phyloP scores from a whole-genome alignment of 2,888 invertebrate genomes.

The Neoascia interrupta region DNA sequence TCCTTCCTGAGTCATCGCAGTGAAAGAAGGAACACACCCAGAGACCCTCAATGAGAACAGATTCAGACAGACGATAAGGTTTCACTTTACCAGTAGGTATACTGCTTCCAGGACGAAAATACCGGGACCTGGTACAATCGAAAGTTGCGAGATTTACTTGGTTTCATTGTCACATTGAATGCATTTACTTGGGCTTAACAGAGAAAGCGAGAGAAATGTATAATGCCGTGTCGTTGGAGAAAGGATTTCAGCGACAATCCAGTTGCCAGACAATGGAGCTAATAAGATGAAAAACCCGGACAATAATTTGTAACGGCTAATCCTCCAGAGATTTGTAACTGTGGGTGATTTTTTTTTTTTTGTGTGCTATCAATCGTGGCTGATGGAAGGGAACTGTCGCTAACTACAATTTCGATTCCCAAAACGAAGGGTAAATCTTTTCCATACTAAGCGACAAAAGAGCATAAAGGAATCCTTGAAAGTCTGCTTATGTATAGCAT shows the following conservation, averaged over 20 bases:
- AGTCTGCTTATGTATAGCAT: too few relatives aligned
- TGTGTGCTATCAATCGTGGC: too few relatives aligned
- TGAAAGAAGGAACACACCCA: conserved; percentile 43
- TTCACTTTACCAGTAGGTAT: too few relatives aligned
- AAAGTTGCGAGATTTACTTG: conserved; percentile 54
- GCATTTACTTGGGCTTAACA: conserved; percentile 37
- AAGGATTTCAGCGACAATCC: conserved; percentile 54
- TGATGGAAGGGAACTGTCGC: too few relatives aligned
- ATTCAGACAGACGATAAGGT: conserved; percentile 59
- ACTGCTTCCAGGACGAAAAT: conserved; percentile 31
- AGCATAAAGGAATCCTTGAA: too few relatives aligned
- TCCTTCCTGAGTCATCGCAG: not conserved
- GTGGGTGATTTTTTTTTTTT: conserved; percentile 23
- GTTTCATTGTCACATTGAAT: conserved; percentile 49
- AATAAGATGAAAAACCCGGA: conserved; percentile 59
- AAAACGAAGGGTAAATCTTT: too few relatives aligned
- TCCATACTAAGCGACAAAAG: too few relatives aligned
- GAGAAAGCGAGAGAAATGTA: not conserved
- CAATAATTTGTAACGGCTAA: conserved; percentile 63
- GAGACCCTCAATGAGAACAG: conserved; percentile 12
- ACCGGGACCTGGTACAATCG: conserved; percentile 37
- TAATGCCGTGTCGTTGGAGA: conserved; percentile 34
- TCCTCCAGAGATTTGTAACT: conserved; percentile 59
- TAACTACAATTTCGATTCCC: too few relatives aligned
- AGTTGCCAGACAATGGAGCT: conserved; percentile 61